Percentiles rank a stretch among this genome's conserved stretches.
These are phyloP conservation scores for Lethrus apterus DNA, from an alignment of 1,140 invertebrate species.

Conservation along the genomic window DNA sequence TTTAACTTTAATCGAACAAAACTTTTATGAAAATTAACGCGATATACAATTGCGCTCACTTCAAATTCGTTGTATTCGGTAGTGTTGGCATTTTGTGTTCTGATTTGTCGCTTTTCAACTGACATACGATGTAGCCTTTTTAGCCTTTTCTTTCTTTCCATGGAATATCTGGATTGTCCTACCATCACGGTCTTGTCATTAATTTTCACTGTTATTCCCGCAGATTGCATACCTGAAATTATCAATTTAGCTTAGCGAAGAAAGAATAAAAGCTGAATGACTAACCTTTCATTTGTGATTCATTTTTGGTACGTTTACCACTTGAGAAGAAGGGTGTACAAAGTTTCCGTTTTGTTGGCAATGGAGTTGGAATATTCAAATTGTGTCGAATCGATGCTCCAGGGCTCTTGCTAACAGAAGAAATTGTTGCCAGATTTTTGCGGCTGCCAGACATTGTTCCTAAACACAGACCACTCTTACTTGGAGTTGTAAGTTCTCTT, in stretches of 20 bases:
- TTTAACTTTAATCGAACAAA: neutral
- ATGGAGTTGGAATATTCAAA: too few species aligned
- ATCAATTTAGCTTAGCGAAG: neutral
- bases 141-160: conserved; percentile 1
- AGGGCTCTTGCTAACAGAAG: neutral
- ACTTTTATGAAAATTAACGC: neutral
- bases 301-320: conserved; percentile 1
- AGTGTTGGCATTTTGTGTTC: neutral
- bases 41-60: neutral
- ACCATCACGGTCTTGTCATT: conserved; percentile 1
- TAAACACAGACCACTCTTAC: neutral
- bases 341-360: neutral
- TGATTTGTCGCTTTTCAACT: neutral
- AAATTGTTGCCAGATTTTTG: neutral
- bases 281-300: neutral
- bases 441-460: neutral
- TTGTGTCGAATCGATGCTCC: too few species aligned
- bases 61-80: conserved; percentile 1
- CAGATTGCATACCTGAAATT: conserved; percentile 5
- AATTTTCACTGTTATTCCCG: neutral
- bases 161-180: neutral
- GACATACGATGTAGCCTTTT: conserved; percentile 1
- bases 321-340: neutral
- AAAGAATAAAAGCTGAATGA: too few species aligned
- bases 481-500: neutral